phyloP scores from a whole-genome alignment of 2,797 vertebrate genomes.

The Nothura maculosa region DNA sequence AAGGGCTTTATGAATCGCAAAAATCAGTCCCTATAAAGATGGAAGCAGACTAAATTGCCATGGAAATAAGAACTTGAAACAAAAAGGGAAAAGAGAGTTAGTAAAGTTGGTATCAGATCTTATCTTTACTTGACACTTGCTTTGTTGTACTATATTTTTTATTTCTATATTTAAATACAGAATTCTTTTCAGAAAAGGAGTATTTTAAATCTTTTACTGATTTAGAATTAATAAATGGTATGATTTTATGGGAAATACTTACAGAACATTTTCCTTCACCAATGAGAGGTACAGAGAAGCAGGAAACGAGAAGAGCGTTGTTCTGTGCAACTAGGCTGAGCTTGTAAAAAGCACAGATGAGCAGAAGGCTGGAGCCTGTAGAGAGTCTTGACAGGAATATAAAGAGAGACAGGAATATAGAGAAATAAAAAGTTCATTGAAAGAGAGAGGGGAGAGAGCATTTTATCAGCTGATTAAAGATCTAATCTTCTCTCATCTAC shows the following conservation, averaged over 20 bases:
- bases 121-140: background rate
- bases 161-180: background rate
- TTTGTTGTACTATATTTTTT: background rate
- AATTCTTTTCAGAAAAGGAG: background rate
- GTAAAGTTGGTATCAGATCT: background rate
- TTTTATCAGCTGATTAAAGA: conserved; percentile 49
- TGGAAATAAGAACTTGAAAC: background rate
- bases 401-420: background rate
- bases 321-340: background rate
- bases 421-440: conserved; percentile 5
- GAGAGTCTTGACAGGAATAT: conserved; percentile 19
- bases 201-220: background rate
- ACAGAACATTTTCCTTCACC: background rate
- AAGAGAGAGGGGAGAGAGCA: background rate
- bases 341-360: background rate
- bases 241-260: background rate
- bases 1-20: background rate
- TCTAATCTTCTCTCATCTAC: conserved; percentile 1
- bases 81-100: background rate
- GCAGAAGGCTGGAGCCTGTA: background rate
- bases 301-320: background rate
- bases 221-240: background rate
- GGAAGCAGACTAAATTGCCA: background rate
- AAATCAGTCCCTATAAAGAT: background rate
- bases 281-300: background rate